These are phyloP conservation scores for Ageneiosus marmoratus DNA, from an alignment of 2,113 vertebrate genomes.

Conservation along the genomic window DNA sequence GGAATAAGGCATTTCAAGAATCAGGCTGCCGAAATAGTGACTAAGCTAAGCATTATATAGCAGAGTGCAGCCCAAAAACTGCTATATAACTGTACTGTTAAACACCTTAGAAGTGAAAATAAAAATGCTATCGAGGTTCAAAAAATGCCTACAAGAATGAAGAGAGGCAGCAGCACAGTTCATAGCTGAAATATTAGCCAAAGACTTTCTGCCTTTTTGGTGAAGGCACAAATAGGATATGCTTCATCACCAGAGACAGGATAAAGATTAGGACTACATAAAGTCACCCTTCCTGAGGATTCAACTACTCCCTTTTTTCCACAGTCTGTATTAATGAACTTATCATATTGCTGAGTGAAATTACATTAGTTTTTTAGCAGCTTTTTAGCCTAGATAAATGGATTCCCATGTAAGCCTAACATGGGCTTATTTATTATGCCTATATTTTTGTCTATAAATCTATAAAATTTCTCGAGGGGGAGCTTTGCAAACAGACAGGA, in stretches of 20 bases:
- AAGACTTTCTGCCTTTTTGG: background rate
- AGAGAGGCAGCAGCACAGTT: background rate
- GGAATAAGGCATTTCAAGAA: background rate
- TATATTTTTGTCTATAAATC: background rate
- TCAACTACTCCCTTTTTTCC: background rate
- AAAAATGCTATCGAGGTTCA: background rate
- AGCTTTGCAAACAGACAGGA: background rate
- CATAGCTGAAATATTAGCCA: background rate
- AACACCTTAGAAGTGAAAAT: background rate
- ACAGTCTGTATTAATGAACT: background rate
- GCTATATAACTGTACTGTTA: background rate
- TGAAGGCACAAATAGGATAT: background rate
- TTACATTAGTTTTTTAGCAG: background rate
- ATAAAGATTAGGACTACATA: background rate
- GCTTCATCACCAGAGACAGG: background rate
- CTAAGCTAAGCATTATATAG: background rate
- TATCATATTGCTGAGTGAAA: background rate
- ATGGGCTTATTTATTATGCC: too few species aligned
- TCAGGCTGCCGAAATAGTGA: background rate
- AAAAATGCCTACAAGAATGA: background rate
- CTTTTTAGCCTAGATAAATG: background rate
- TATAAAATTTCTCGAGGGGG: background rate
- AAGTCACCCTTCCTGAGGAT: background rate
- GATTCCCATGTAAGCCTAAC: background rate
- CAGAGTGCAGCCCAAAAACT: background rate